phyloP scores from a whole-genome alignment of 2,888 invertebrate species.

The Siphonodentalium dalli region DNA sequence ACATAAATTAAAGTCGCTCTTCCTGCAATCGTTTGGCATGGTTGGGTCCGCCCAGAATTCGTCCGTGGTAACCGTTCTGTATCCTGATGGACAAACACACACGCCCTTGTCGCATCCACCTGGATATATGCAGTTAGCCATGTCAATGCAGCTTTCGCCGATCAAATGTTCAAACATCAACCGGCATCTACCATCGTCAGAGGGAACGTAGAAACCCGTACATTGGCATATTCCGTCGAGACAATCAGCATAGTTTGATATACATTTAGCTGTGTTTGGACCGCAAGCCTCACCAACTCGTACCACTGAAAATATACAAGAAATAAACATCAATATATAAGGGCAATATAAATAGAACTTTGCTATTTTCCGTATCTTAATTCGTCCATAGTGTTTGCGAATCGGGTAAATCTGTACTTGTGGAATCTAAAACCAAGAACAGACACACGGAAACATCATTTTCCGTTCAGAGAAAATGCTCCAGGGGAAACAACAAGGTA shows the following conservation, averaged over 20 bases:
- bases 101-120: slow-evolving; percentile 23
- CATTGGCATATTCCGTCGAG: slow-evolving; percentile 30
- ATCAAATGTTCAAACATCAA: slow-evolving; percentile 32
- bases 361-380: too few relatives aligned
- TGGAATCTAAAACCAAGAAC: too few relatives aligned
- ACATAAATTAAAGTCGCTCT: slow-evolving; percentile 30
- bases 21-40: slow-evolving; percentile 33
- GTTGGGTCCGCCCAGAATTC: slow-evolving; percentile 40
- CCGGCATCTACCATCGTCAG: slow-evolving; percentile 39
- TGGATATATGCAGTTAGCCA: slow-evolving; percentile 5
- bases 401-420: too few relatives aligned
- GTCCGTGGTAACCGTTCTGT: slow-evolving; percentile 29
- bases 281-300: slow-evolving; percentile 32
- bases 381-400: too few relatives aligned
- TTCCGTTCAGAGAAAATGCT: too few relatives aligned
- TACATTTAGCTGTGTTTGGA: slow-evolving; percentile 24
- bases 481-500: too few relatives aligned
- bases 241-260: slow-evolving; percentile 36
- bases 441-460: too few relatives aligned
- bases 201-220: slow-evolving; percentile 26
- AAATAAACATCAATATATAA: too few relatives aligned
- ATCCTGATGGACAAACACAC: slow-evolving; percentile 32
- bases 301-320: too few relatives aligned
- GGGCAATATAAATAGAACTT: too few relatives aligned
- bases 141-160: slow-evolving; percentile 30